These are phyloP conservation scores for Actinostola sp. DNA, from an alignment of 92 coral and sea anemone species.

Conservation along the genomic window DNA sequence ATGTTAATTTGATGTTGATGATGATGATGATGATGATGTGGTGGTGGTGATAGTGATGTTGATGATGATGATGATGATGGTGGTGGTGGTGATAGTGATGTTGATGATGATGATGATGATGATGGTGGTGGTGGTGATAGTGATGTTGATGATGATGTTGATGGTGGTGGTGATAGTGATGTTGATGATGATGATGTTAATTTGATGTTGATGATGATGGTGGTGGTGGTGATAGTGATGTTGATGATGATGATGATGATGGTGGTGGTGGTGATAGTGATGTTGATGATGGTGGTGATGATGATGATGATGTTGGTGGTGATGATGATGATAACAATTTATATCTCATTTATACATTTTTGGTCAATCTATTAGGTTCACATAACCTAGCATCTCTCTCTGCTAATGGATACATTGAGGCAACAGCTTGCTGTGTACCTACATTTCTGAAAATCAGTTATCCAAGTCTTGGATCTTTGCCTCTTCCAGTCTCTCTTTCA, in stretches of 20 bases:
- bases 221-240: constrained; percentile 14
- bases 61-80: too few species aligned
- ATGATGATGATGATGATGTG: too few species aligned
- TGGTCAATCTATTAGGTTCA: not conserved
- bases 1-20: too few species aligned
- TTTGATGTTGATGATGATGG: not conserved
- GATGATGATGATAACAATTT: constrained; percentile 1
- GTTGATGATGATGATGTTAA: not conserved
- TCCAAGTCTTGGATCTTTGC: not conserved
- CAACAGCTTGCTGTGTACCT: constrained; percentile 15
- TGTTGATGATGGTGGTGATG: not conserved
- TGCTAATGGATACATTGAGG: constrained; percentile 43
- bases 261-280: constrained; percentile 7
- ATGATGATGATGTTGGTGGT: constrained; percentile 10
- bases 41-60: too few species aligned
- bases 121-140: not conserved
- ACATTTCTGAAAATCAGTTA: not conserved
- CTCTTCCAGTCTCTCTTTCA: not conserved
- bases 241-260: constrained; percentile 11
- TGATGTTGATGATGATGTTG: not conserved
- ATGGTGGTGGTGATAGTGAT: not conserved
- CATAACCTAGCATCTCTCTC: not conserved
- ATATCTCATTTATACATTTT: not conserved
- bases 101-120: too few species aligned
- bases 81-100: too few species aligned